Percentiles rank a stretch among this genome's conserved stretches.
Conservation (phyloP, 1,140 invertebrate species). For the Heterodera schachtii region DNA sequence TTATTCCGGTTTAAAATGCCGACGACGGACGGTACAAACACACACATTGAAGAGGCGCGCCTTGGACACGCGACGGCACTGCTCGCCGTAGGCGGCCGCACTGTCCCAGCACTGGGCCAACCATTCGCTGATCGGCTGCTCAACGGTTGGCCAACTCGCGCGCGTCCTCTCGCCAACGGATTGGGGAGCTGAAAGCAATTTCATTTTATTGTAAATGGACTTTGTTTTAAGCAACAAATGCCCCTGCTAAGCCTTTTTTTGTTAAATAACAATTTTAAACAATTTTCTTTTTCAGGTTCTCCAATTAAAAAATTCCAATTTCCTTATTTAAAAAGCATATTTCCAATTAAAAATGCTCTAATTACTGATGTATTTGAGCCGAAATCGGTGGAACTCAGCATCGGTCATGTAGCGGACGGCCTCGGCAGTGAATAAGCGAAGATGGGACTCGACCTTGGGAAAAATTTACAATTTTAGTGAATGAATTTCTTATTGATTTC, state of each 20-base stretch:
- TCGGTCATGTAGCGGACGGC: constrained; percentile 6
- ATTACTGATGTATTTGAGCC: neutral
- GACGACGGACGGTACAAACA: no score
- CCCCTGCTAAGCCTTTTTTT: no score
- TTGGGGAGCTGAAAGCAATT: neutral
- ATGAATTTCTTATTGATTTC: no score
- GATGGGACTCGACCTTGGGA: constrained; percentile 11
- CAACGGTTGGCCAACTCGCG: neutral
- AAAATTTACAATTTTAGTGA: no score
- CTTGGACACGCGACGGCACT: neutral
- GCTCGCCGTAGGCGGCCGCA: neutral
- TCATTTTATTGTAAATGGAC: no score
- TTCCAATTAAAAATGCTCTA: no score
- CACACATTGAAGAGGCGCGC: neutral
- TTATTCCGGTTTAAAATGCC: no score
- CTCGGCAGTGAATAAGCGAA: constrained; percentile 11
- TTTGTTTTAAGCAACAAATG: no score
- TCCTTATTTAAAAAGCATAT: no score
- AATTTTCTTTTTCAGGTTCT: no score
- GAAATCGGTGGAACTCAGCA: neutral
- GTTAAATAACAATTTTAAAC: no score
- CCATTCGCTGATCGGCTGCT: neutral
- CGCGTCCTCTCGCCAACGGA: no score
- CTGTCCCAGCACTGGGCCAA: neutral
- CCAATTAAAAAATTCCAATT: neutral